Conservation (phyloP, 2,888 invertebrate genomes). For the Polymixis lichenea region DNA sequence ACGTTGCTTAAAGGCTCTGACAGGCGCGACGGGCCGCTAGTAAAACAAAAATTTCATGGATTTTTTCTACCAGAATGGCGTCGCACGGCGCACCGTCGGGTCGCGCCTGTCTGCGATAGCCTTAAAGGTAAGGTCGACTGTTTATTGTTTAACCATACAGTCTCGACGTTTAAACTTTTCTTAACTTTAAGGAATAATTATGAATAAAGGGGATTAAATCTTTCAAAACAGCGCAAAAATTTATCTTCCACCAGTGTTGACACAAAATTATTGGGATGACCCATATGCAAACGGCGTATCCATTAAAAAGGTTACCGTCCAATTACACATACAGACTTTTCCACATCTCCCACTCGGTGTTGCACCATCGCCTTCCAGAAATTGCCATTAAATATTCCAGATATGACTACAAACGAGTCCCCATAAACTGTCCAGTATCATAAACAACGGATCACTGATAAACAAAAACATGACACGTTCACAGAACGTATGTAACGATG, state of each 20-base stretch:
- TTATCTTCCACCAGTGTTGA: background rate
- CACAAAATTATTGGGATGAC: background rate
- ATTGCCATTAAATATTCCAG: background rate
- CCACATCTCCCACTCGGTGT: background rate
- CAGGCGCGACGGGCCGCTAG: too few species aligned
- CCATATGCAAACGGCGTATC: background rate
- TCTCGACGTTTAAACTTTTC: background rate
- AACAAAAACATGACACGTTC: slow-evolving; percentile 34
- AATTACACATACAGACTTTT: too few species aligned
- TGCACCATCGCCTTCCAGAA: background rate
- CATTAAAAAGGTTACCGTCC: background rate
- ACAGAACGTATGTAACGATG: slow-evolving; percentile 17
- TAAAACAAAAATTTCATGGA: too few species aligned
- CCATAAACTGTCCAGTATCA: slow-evolving; percentile 19
- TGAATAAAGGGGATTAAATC: background rate
- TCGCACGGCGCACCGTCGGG: too few species aligned
- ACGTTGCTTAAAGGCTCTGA: background rate
- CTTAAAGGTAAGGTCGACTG: background rate
- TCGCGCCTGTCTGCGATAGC: too few species aligned
- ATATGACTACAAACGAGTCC: slow-evolving; percentile 10
- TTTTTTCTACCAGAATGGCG: too few species aligned
- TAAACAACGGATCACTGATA: slow-evolving; percentile 37
- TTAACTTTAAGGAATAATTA: background rate
- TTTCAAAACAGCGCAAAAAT: background rate
- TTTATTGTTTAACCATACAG: background rate